Base-by-base conservation (phyloP, 2,797 vertebrate genomes). In the Stomatorhinus walkeri region DNA sequence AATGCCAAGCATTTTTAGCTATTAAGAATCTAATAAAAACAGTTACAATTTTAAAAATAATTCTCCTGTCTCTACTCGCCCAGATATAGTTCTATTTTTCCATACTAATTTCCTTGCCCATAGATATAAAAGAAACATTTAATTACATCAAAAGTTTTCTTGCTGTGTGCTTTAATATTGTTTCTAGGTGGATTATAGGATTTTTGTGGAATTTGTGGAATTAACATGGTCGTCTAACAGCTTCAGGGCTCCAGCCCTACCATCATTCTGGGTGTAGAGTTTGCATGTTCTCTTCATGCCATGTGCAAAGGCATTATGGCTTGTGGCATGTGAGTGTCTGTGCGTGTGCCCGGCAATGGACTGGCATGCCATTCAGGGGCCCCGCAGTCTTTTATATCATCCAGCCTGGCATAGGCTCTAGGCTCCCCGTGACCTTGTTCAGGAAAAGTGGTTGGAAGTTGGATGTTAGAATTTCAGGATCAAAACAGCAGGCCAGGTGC, bases 401-500 rank as follows among this genome's bases (percentile, higher is more conserved):
- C 32, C 72, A n/a, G 16, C 36, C 36, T 79, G 6, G 72, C 16
- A 46, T 43, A 40, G 72, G 19, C 10, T 36, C 22, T 9, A 68
- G 22, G 3, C 3, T 9, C 19, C 61, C 10, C 14, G 24, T 68
- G 14, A 76, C 68, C 32, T 40, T 76, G 68, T 40, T 40, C 68
- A 40, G 32, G 68, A 40, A 36, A 76, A 76, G 32, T 19, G 24
- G 14, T 36, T 76, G 68, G 68, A 76, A 79, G 72, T n/a, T 46
- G 9, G 36, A 79, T 81, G 16, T n/a, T 81, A 1, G 87, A 76
- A 19, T 51, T 28, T 89, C 54, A n/a, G 24, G 88, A 52, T 46
- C 46, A 72, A 46, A 89, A 28, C 83, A 48, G 14, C 59, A 87
- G 90, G 36, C 90, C 22, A 49, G 88, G 89, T 89, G 87, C 88